These are phyloP conservation scores for Heteronetta atricapilla DNA, from an alignment of 2,113 vertebrate species.

Conservation along the genomic window DNA sequence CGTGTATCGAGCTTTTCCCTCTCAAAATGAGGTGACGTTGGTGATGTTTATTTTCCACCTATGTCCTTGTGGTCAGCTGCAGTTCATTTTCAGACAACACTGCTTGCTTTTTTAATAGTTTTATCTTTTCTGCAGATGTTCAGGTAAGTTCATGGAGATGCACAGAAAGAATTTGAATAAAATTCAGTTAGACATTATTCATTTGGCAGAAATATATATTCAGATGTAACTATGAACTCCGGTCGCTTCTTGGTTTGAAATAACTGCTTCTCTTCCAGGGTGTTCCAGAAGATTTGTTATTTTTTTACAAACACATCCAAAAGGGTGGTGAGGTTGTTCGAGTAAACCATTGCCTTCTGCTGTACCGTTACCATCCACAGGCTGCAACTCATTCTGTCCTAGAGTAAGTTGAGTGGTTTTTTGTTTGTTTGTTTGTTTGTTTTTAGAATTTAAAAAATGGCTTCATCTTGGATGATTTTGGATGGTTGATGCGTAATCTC, in stretches of 20 bases:
- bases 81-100: neutral
- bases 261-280: constrained; percentile 77
- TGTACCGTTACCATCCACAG: constrained; percentile 89
- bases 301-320: constrained; percentile 90
- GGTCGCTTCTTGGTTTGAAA: neutral
- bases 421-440: too few relatives aligned
- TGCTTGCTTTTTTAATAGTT: neutral
- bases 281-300: constrained; percentile 92
- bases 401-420: constrained; percentile 79
- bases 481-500: neutral
- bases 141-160: neutral
- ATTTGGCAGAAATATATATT: neutral
- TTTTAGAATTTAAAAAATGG: neutral
- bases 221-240: neutral
- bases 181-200: neutral
- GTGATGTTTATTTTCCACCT: neutral
- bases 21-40: neutral
- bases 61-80: neutral
- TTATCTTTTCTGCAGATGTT: neutral
- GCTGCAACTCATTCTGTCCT: constrained; percentile 86
- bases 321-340: constrained; percentile 80
- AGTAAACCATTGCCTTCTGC: constrained; percentile 84
- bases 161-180: neutral
- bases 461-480: neutral
- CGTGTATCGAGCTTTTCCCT: neutral